Evolutionary conservation across 2,113 vertebrate species (phyloP), one percentile per base, ranked within the genome.

Genomic region (Onychostoma macrolepis): DNA sequence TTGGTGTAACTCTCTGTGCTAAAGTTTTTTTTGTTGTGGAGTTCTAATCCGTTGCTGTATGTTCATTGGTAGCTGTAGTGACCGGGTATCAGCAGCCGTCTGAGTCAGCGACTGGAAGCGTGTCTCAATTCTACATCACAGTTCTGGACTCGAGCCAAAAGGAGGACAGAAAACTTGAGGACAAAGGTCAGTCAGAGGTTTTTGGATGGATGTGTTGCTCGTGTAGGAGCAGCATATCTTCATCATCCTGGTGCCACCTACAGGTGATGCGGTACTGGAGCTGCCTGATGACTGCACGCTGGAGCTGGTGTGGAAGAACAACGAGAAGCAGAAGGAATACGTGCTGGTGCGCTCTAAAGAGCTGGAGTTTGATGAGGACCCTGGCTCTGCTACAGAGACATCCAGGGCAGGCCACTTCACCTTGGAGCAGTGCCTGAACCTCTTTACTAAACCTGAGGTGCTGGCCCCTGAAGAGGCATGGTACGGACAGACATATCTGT

Each of bases 391-490:
- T 50, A 98, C 97, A 0, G 97, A 99, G 92, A 98, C 98, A 0
- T 96, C 97, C 81, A 94, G 97, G 9, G 98, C 97, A 0, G 98
- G 98, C 83, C 97, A 99, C 92, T 99, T 99, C 93, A 99, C 97
- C 19, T 94, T 99, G 87, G 97, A 98, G 92, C 98, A 99, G 93
- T 99, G 98, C 92, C 97, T 99, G 89, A 99, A 98, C 90, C 98
- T 99, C 87, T 99, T 99, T 91, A 99, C 98, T 1, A 97, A 96
- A 91, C 98, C 98, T 0, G 98, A 99, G 94, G 98, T 99, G 89
- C 95, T 99, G 90, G 98, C 98, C 0, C 98, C 98, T 0, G 98
- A 99, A 90, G 98, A 99, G 91, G 98, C 97, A 0, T 99, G 98
- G 98, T 99, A 94, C 90, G 97, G n/a, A 53, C 19, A 88, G n/a